Conservation (phyloP, 1,140 invertebrate genomes). For the Hylyphantes graminicola region DNA sequence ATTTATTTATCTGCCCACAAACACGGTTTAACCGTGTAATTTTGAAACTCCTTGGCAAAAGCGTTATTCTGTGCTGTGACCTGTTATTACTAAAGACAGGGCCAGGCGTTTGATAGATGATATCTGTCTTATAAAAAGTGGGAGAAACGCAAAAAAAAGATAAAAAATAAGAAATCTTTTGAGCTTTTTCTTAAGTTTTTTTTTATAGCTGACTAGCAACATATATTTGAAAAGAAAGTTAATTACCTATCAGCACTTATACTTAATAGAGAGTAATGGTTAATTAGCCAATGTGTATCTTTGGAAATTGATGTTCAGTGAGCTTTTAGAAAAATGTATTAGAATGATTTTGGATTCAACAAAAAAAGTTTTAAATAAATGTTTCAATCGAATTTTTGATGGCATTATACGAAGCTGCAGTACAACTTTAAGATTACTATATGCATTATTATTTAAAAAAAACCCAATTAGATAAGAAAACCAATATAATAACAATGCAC, state of each 20-base stretch:
- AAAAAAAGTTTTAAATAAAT: too few relatives aligned
- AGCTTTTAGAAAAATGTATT: too few relatives aligned
- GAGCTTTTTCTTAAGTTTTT: neutral
- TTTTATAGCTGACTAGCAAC: too few relatives aligned
- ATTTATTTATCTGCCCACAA: constrained; percentile 35
- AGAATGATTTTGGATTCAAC: too few relatives aligned
- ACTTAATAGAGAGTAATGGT: too few relatives aligned
- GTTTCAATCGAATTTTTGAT: too few relatives aligned
- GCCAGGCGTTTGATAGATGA: constrained; percentile 52
- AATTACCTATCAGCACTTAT: neutral
- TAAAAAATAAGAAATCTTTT: constrained; percentile 10
- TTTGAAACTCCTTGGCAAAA: constrained; percentile 34
- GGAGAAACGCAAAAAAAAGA: constrained; percentile 30
- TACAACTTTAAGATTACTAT: too few relatives aligned
- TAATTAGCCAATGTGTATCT: too few relatives aligned
- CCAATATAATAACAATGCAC: too few relatives aligned
- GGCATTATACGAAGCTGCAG: too few relatives aligned
- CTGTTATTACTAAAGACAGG: constrained; percentile 53
- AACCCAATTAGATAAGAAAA: too few relatives aligned
- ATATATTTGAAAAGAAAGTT: neutral
- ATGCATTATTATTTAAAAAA: too few relatives aligned
- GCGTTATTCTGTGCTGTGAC: neutral
- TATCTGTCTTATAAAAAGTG: constrained; percentile 2
- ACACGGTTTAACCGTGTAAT: constrained; percentile 46
- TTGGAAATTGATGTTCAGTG: neutral